phyloP scores from a whole-genome alignment of 2,888 invertebrate genomes.

The Graphium colonna region DNA sequence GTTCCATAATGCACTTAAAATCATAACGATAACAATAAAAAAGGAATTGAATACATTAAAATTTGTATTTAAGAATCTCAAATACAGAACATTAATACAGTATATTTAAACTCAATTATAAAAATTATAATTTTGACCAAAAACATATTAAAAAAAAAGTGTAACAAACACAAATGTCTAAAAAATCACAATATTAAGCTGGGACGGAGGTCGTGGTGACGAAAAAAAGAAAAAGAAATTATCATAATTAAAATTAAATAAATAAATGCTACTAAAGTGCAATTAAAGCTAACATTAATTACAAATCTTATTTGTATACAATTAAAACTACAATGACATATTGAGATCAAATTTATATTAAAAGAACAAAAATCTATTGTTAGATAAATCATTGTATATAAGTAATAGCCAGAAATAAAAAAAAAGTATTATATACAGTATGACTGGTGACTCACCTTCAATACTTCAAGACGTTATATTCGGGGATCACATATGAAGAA shows the following conservation, averaged over 20 bases:
- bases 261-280: conserved; percentile 18
- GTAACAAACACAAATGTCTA: neutral
- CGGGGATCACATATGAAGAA: no score
- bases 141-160: neutral
- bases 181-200: neutral
- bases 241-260: neutral
- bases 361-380: conserved; percentile 16
- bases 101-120: neutral
- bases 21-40: neutral
- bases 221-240: neutral
- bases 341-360: conserved; percentile 59
- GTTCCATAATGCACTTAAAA: no score
- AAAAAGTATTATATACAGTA: no score
- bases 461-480: no score
- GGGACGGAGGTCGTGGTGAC: conserved; percentile 9
- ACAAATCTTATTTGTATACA: conserved; percentile 22
- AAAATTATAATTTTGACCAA: neutral
- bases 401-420: neutral
- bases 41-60: neutral
- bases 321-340: conserved; percentile 39
- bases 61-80: neutral
- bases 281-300: conserved; percentile 28
- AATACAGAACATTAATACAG: neutral
- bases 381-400: neutral
- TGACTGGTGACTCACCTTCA: no score